These are phyloP conservation scores for Gordius sp. DNA, from an alignment of 2,888 invertebrate species.

Conservation along the genomic window DNA sequence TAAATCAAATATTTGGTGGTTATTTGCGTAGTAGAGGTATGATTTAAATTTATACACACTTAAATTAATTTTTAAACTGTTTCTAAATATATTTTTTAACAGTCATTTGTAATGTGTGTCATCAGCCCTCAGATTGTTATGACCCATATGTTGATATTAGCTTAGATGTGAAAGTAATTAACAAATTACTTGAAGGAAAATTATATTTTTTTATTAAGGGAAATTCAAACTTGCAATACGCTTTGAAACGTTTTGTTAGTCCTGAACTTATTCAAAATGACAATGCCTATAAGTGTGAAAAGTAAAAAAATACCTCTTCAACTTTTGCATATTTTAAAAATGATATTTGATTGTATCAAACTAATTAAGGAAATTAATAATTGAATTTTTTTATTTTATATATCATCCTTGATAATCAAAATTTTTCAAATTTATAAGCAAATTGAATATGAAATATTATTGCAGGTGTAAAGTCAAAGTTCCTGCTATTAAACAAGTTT, in stretches of 20 bases:
- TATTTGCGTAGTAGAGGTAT: slow-evolving; percentile 1
- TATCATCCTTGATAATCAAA: not conserved
- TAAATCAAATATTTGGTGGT: slow-evolving; percentile 13
- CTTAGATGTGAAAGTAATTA: slow-evolving; percentile 14
- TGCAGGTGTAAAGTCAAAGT: slow-evolving; percentile 3
- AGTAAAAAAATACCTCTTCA: not conserved
- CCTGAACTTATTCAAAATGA: slow-evolving; percentile 12
- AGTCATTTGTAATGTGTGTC: slow-evolving; percentile 9
- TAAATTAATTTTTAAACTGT: not conserved
- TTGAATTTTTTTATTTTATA: slow-evolving; percentile 7
- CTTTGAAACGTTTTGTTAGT: not conserved
- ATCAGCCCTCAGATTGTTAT: slow-evolving; percentile 8
- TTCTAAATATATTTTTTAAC: not conserved
- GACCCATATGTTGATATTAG: slow-evolving; percentile 16
- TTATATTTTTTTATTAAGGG: slow-evolving; percentile 1
- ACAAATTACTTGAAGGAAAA: not conserved
- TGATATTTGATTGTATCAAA: too few relatives aligned
- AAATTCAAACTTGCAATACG: not conserved
- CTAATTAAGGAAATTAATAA: not conserved
- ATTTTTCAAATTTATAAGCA: not conserved
- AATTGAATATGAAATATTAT: not conserved
- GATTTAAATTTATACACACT: not conserved
- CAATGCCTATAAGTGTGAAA: slow-evolving; percentile 11
- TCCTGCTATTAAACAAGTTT: not conserved
- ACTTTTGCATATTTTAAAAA: not conserved